Conservation (phyloP, 2,113 vertebrate genomes). For the Petrocephalus microphthalmus region DNA sequence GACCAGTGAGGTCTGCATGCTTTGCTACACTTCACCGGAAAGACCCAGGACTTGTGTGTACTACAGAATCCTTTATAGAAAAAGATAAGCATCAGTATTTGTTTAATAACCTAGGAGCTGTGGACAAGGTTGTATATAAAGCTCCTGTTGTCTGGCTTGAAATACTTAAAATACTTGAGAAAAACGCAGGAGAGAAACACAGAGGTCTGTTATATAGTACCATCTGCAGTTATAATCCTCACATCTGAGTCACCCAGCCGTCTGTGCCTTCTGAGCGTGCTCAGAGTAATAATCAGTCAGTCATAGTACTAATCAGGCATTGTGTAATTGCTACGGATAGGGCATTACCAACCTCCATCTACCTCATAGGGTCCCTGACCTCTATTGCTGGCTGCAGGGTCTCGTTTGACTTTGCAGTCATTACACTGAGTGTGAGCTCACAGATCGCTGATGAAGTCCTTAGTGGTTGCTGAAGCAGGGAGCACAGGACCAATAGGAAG, state of each 20-base stretch:
- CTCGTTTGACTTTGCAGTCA: conserved; percentile 20
- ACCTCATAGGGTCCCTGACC: not conserved
- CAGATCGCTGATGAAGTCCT: conserved; percentile 22
- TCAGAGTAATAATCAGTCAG: conserved; percentile 9
- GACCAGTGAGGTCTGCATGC: not conserved
- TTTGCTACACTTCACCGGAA: not conserved
- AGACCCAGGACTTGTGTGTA: not conserved
- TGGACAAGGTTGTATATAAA: not conserved
- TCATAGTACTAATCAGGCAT: conserved; percentile 1
- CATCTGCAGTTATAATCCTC: not conserved
- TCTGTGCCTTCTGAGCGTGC: conserved; percentile 12
- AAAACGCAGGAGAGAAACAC: not conserved
- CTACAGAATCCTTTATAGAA: not conserved
- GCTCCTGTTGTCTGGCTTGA: not conserved
- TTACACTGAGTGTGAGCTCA: conserved; percentile 9
- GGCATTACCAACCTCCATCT: conserved; percentile 9
- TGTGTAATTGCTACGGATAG: not conserved
- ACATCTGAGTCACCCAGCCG: not conserved
- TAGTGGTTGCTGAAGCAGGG: not conserved
- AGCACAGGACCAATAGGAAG: not conserved
- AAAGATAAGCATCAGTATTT: not conserved
- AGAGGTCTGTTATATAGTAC: not conserved
- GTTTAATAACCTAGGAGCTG: not conserved
- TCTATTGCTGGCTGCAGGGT: conserved; percentile 8
- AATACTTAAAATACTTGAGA: not conserved